A percentile compares a stretch with the other conserved stretches of the same genome.
Conservation (phyloP, 2,888 invertebrate genomes). For the Tachina grossa region DNA sequence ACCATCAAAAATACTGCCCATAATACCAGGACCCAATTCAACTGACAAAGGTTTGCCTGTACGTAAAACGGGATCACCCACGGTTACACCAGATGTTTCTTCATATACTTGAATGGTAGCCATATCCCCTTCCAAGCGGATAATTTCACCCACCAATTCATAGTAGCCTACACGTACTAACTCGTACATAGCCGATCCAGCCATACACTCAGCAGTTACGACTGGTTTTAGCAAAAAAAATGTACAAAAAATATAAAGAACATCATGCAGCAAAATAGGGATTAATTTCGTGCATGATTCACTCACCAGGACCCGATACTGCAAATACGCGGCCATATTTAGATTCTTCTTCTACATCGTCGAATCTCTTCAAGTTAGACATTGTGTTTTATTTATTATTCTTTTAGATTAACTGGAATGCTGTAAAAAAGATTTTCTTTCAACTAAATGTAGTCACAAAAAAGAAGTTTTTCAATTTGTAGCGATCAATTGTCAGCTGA, state of each 20-base stretch:
- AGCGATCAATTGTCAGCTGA: conserved; percentile 66
- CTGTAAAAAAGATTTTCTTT: conserved; percentile 37
- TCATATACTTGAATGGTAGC: conserved; percentile 99
- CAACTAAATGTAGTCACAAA: background rate
- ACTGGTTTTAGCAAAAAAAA: conserved; percentile 85
- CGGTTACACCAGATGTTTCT: conserved; percentile 98
- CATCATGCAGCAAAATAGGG: background rate
- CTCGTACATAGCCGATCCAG: conserved; percentile 99
- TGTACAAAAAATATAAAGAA: no score
- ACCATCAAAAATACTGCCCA: conserved; percentile 99
- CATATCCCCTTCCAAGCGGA: conserved; percentile 99
- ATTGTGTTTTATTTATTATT: conserved; percentile 82
- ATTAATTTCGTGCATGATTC: background rate
- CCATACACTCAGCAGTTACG: conserved; percentile 99
- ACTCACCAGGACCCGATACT: conserved; percentile 97
- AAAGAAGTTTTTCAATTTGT: conserved; percentile 32
- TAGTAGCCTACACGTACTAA: conserved; percentile 99
- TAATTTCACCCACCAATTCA: conserved; percentile 99
- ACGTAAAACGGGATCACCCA: conserved; percentile 98
- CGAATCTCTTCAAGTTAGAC: conserved; percentile 88
- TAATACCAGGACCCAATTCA: conserved; percentile 99
- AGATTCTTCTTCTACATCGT: conserved; percentile 93
- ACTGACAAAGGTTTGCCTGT: conserved; percentile 99
- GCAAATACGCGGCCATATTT: conserved; percentile 97
- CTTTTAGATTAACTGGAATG: conserved; percentile 62